A percentile compares a stretch with the other conserved stretches of the same genome.
phyloP scores from a whole-genome alignment of 2,113 vertebrate species.

The Pycnonotus jocosus region DNA sequence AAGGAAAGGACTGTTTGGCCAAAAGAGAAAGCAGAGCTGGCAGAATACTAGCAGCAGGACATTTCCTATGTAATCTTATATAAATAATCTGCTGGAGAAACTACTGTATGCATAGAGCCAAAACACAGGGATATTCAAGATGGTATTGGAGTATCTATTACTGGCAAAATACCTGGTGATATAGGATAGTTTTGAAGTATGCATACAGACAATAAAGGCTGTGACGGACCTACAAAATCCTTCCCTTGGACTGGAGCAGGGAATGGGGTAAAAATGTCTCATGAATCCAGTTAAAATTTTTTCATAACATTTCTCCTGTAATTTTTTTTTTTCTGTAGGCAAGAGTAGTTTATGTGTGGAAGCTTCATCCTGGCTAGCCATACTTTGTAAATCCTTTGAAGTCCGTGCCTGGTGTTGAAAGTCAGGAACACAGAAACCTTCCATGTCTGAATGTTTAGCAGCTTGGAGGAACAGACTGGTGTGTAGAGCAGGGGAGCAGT shows the following conservation, averaged over 20 bases:
- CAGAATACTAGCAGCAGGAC: not conserved
- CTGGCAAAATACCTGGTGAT: not conserved
- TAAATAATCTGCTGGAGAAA: not conserved
- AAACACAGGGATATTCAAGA: not conserved
- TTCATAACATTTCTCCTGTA: not conserved
- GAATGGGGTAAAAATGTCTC: not conserved
- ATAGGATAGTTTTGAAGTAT: not conserved
- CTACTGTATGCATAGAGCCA: not conserved
- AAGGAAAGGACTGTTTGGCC: not conserved
- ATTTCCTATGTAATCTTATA: fast-evolving
- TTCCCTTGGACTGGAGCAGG: not conserved
- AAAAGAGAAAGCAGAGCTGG: not conserved
- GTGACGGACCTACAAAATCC: not conserved
- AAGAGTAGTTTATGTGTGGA: not conserved
- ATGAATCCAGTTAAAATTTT: not conserved
- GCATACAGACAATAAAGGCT: not conserved
- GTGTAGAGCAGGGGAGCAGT: not conserved
- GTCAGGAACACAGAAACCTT: not conserved
- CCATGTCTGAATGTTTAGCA: not conserved
- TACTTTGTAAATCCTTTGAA: not conserved
- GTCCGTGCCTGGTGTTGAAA: not conserved
- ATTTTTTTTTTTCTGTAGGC: not conserved
- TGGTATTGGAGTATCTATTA: not conserved
- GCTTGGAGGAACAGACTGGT: not conserved
- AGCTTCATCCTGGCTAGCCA: not conserved